phyloP scores from a whole-genome alignment of 2,888 invertebrate genomes.

The Molorchus minor region DNA sequence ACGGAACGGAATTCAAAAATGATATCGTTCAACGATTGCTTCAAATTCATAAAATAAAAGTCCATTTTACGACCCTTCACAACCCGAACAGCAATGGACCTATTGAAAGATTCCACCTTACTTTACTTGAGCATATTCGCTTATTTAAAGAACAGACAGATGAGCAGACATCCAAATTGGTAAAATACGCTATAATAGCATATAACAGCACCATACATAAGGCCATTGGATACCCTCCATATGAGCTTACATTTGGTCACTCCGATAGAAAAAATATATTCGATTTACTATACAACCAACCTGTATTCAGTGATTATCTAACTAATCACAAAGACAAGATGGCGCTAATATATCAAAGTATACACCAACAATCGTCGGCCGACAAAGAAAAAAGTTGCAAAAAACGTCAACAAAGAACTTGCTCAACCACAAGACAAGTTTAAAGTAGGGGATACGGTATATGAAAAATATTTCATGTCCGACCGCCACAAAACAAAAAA shows the following conservation, averaged over 20 bases:
- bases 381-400: neutral
- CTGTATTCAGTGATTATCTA: neutral
- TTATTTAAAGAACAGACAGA: neutral
- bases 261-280: neutral
- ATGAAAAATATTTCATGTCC: neutral
- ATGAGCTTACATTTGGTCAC: neutral
- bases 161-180: neutral
- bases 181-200: neutral
- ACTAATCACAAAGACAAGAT: neutral
- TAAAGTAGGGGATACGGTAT: neutral
- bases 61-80: slow-evolving; percentile 26
- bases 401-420: neutral
- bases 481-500: neutral
- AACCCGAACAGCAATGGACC: slow-evolving; percentile 26
- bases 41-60: slow-evolving; percentile 30
- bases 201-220: neutral
- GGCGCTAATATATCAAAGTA: neutral
- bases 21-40: slow-evolving; percentile 16
- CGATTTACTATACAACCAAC: neutral
- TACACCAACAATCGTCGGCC: neutral
- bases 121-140: neutral
- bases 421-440: neutral
- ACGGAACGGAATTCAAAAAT: slow-evolving; percentile 30
- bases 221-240: neutral
- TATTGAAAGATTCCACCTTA: slow-evolving; percentile 22